A percentile compares a stretch with the other conserved stretches of the same genome.
phyloP scores from a whole-genome alignment of 2,888 invertebrate species.

The Heliconius sara region DNA sequence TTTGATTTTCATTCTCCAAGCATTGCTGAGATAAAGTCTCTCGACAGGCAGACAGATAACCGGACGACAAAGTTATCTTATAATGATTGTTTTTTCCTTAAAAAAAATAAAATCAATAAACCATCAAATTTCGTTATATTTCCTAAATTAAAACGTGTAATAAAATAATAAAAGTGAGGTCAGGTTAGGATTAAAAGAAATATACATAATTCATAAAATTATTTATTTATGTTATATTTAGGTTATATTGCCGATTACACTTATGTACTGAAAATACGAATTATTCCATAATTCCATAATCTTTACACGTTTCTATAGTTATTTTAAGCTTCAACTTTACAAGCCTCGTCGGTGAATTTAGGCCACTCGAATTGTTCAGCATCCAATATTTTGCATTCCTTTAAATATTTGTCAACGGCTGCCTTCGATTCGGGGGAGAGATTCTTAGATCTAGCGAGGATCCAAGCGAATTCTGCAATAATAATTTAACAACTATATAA shows the following conservation, averaged over 20 bases:
- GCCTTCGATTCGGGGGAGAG: constrained; percentile 57
- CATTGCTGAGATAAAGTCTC: no score
- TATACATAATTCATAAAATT: neutral
- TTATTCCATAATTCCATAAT: no score
- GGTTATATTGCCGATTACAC: neutral
- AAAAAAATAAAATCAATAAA: no score
- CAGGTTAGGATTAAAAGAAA: neutral
- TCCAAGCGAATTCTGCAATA: constrained; percentile 66
- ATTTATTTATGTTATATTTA: neutral
- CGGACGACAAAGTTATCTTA: no score
- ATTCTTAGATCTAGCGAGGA: constrained; percentile 65
- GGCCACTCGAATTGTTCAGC: constrained; percentile 51
- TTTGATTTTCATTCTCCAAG: no score
- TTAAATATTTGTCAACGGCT: constrained; percentile 56
- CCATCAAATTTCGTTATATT: neutral
- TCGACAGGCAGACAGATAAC: no score
- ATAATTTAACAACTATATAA: neutral
- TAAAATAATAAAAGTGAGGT: neutral
- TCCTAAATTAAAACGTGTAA: neutral
- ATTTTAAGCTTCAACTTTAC: constrained; percentile 51
- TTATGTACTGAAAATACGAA: neutral
- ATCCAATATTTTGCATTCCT: constrained; percentile 62
- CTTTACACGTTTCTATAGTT: neutral
- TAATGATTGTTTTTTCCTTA: no score
- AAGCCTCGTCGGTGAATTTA: constrained; percentile 71